These are phyloP conservation scores for Caenorhabditis panamensis DNA, from an alignment of 2,888 invertebrate genomes.

Conservation along the genomic window DNA sequence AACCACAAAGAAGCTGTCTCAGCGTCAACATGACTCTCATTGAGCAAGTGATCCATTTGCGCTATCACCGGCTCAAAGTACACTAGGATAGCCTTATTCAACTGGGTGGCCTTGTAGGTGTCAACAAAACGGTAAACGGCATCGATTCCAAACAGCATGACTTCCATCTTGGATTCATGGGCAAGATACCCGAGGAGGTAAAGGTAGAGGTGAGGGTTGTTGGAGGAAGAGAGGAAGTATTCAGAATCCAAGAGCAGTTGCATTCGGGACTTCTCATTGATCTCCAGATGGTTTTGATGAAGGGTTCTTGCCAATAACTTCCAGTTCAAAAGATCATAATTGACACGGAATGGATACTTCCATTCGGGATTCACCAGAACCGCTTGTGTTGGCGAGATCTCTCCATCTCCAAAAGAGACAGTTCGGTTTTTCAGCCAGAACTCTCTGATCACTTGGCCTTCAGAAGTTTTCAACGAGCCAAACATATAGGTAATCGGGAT, in stretches of 20 bases:
- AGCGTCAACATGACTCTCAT: constrained; percentile 69
- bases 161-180: constrained; percentile 76
- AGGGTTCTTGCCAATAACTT: constrained; percentile 76
- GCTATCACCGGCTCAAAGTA: constrained; percentile 76
- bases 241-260: constrained; percentile 78
- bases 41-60: constrained; percentile 74
- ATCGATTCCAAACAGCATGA: constrained; percentile 78
- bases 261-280: constrained; percentile 76
- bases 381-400: constrained; percentile 73
- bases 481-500: constrained; percentile 80
- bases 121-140: constrained; percentile 76
- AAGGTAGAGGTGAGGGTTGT: constrained; percentile 72
- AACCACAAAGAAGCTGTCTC: constrained; percentile 79
- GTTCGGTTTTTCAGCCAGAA: constrained; percentile 80
- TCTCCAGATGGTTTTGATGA: constrained; percentile 73
- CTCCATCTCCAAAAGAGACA: constrained; percentile 77
- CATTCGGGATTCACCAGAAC: constrained; percentile 80
- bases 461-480: constrained; percentile 74
- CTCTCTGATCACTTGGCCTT: constrained; percentile 78
- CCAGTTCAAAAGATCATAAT: constrained; percentile 80
- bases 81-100: constrained; percentile 69
- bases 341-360: constrained; percentile 79
- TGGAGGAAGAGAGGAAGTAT: constrained; percentile 75
- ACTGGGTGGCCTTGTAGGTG: constrained; percentile 69
- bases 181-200: constrained; percentile 72